Conservation (phyloP, 2,888 invertebrate species). For the Drosophila pegasa region DNA sequence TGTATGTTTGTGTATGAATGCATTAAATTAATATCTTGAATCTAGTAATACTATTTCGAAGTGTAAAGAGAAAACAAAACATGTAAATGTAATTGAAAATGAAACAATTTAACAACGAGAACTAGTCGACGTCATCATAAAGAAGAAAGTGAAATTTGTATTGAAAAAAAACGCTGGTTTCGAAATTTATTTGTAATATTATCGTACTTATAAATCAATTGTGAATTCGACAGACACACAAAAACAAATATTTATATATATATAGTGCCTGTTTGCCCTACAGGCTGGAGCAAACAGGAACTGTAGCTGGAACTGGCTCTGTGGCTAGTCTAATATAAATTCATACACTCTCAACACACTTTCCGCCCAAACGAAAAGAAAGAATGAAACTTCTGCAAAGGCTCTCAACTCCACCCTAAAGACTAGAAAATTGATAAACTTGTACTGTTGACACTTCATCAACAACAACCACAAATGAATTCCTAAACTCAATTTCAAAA, state of each 20-base stretch:
- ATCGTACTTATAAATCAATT: conserved; percentile 56
- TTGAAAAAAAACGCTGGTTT: conserved; percentile 73
- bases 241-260: conserved; percentile 12
- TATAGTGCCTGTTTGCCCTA: conserved; percentile 7
- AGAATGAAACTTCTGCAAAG: conserved; percentile 36
- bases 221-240: conserved; percentile 52
- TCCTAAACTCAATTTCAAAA: conserved; percentile 72
- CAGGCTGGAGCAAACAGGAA: conserved; percentile 15
- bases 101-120: conserved; percentile 56
- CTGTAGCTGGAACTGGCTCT: conserved; percentile 24
- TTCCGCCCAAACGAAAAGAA: conserved; percentile 64
- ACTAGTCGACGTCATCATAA: conserved; percentile 70
- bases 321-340: conserved; percentile 20
- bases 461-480: conserved; percentile 35
- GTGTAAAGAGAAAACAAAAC: conserved; percentile 41
- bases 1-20: conserved; percentile 50
- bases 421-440: conserved; percentile 61
- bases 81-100: conserved; percentile 13
- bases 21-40: conserved; percentile 62
- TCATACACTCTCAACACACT: conserved; percentile 67
- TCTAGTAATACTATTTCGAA: conserved; percentile 66
- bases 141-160: conserved; percentile 55
- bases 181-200: conserved; percentile 71
- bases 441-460: conserved; percentile 31
- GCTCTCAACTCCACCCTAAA: conserved; percentile 40